Percentiles rank a stretch among this genome's conserved stretches.
phyloP scores from a whole-genome alignment of 1,140 invertebrate species.

The Polypedilum pembai region DNA sequence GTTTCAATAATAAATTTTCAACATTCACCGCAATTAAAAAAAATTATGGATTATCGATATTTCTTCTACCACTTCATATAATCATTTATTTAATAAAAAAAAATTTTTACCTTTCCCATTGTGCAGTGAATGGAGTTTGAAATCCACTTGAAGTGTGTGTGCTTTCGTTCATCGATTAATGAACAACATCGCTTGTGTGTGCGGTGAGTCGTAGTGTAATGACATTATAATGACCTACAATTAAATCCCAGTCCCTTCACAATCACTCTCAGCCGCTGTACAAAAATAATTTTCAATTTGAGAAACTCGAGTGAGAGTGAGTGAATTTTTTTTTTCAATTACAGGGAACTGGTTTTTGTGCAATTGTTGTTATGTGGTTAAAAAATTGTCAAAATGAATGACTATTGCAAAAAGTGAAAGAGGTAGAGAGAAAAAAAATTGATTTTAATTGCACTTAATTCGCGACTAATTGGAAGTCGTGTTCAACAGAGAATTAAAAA shows the following conservation, averaged over 20 bases:
- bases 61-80: neutral
- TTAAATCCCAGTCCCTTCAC: neutral
- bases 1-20: constrained; percentile 13
- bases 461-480: constrained; percentile 27
- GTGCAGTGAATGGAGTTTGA: neutral
- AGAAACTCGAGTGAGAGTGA: neutral
- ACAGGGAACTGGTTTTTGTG: neutral
- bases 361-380: neutral
- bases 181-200: neutral
- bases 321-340: too few species aligned
- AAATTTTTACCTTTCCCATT: too few species aligned
- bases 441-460: constrained; percentile 28
- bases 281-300: neutral
- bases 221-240: constrained; percentile 23
- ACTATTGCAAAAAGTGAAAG: neutral
- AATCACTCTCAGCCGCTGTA: neutral
- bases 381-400: neutral
- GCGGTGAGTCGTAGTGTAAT: neutral
- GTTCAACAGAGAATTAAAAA: neutral
- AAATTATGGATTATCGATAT: neutral
- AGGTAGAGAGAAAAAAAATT: neutral
- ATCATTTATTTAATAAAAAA: neutral
- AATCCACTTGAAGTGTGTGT: neutral
- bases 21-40: constrained; percentile 1
- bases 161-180: neutral